Conservation (phyloP, 1,140 invertebrate species). For the Ladona fulva region DNA sequence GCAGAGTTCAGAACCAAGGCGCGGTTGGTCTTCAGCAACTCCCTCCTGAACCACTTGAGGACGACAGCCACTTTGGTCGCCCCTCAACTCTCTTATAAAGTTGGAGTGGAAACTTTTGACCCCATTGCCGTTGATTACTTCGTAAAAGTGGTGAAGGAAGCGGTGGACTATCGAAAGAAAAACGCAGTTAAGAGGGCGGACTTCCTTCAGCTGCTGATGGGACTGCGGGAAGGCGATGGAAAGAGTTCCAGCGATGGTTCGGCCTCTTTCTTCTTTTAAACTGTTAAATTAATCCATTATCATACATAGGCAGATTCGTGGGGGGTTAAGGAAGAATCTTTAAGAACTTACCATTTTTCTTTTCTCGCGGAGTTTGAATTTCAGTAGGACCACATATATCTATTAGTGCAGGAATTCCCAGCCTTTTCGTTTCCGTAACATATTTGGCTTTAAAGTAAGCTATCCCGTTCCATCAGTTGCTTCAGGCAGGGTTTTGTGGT, state of each 20-base stretch:
- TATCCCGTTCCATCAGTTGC: no score
- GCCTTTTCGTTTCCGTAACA: no score
- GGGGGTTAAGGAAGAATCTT: no score
- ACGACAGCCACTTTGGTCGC: background rate
- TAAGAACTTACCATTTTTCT: no score
- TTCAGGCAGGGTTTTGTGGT: no score
- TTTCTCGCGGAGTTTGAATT: no score
- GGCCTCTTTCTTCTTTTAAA: background rate
- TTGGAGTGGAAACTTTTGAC: conserved; percentile 41
- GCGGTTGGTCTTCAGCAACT: conserved; percentile 18
- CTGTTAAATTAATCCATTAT: no score
- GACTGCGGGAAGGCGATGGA: conserved; percentile 24
- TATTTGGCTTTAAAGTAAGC: no score
- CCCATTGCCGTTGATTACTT: conserved; percentile 42
- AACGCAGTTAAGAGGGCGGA: conserved; percentile 42
- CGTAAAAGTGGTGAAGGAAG: conserved; percentile 42
- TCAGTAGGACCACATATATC: no score
- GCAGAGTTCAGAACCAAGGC: conserved; percentile 27
- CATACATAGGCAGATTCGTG: no score
- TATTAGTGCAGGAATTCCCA: no score
- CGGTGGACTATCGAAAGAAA: conserved; percentile 41
- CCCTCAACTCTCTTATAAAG: background rate
- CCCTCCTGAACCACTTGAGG: background rate
- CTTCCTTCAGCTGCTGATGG: conserved; percentile 33
- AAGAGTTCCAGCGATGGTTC: conserved; percentile 20